These are phyloP conservation scores for Eupithecia subfuscata DNA, from an alignment of 2,888 invertebrate species.

Conservation along the genomic window DNA sequence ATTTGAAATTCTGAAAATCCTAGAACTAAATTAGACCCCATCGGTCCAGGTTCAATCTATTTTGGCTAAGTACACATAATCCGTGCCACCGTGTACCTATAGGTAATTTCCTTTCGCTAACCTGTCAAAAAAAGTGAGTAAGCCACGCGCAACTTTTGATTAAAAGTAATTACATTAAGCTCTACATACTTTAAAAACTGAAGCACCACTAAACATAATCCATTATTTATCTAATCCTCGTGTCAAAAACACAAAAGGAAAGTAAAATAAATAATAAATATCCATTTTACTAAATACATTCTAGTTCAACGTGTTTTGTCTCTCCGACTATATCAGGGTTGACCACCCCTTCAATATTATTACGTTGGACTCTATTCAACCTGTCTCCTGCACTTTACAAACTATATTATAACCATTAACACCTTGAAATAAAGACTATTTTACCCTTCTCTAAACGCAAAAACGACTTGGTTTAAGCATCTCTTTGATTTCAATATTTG, in stretches of 20 bases:
- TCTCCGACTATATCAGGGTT: slow-evolving; percentile 4
- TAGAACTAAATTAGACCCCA: too few species aligned
- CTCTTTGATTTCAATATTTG: slow-evolving; percentile 1
- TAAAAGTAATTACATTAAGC: background rate
- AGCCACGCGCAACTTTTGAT: background rate
- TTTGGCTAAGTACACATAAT: background rate
- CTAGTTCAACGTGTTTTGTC: background rate
- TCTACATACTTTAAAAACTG: background rate
- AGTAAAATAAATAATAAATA: slow-evolving; percentile 4
- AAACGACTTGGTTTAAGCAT: background rate
- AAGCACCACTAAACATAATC: background rate
- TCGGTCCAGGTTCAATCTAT: background rate
- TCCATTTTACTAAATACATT: slow-evolving; percentile 3
- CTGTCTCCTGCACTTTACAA: background rate
- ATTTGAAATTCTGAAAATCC: too few species aligned
- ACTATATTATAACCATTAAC: background rate
- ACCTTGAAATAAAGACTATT: background rate
- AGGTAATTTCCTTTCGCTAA: background rate
- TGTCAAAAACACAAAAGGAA: slow-evolving; percentile 1
- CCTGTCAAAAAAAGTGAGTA: background rate
- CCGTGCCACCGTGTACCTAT: background rate
- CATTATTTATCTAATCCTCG: background rate
- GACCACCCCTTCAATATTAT: background rate
- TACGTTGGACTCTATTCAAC: background rate
- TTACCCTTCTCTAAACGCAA: background rate